Percentiles rank a stretch among this genome's conserved stretches.
phyloP scores from a whole-genome alignment of 1,140 invertebrate species.

The Leptoteleia sp. region DNA sequence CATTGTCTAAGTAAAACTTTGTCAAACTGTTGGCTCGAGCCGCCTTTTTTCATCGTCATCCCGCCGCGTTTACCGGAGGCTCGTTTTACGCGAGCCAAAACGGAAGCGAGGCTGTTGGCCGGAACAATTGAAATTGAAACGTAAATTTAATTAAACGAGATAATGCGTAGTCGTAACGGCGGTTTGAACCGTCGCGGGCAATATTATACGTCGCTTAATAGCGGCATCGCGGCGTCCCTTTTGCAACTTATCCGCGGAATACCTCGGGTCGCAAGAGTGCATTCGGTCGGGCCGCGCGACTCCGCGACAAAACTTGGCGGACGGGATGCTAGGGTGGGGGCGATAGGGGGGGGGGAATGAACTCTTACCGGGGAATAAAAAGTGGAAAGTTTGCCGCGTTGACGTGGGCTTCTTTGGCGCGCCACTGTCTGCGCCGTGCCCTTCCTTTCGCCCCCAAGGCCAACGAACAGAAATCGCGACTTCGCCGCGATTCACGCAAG shows the following conservation, averaged over 20 bases:
- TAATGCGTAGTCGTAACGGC: slow-evolving; percentile 40
- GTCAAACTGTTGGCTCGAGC: too few relatives aligned
- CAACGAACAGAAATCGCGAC: slow-evolving; percentile 22
- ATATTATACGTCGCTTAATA: slow-evolving; percentile 59
- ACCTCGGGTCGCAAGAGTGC: too few relatives aligned
- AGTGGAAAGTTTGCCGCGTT: slow-evolving; percentile 26
- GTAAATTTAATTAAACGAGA: slow-evolving; percentile 72
- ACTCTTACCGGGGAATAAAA: slow-evolving; percentile 41
- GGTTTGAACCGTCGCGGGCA: slow-evolving; percentile 58
- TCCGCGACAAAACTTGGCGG: slow-evolving; percentile 41
- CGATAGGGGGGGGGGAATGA: too few relatives aligned
- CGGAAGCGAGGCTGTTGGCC: too few relatives aligned
- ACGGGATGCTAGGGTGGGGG: too few relatives aligned
- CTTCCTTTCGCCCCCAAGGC: slow-evolving; percentile 33
- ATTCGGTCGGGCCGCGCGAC: too few relatives aligned
- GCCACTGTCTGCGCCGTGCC: slow-evolving; percentile 4
- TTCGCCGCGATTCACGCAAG: slow-evolving; percentile 8
- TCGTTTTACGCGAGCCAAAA: too few relatives aligned
- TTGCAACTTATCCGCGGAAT: not conserved
- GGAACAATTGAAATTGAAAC: slow-evolving; percentile 70
- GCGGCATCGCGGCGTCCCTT: slow-evolving; percentile 7
- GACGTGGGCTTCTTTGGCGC: slow-evolving; percentile 32
- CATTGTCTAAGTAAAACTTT: too few relatives aligned
- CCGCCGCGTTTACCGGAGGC: too few relatives aligned
- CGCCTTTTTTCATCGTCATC: too few relatives aligned